phyloP scores from a whole-genome alignment of 2,797 vertebrate genomes.

The Moxostoma hubbsi region DNA sequence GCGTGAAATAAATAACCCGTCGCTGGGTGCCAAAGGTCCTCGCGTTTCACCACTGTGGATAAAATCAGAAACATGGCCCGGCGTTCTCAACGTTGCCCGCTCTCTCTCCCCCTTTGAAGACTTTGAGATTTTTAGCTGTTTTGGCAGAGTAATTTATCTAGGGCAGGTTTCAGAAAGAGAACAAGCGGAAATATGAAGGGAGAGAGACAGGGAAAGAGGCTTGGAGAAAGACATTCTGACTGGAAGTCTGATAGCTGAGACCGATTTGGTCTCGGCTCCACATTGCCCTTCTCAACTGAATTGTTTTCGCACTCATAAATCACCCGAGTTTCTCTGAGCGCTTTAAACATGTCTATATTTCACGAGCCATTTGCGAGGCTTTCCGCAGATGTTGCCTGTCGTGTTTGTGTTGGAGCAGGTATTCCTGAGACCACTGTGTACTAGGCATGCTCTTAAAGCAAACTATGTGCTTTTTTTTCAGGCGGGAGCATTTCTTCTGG shows the following conservation, averaged over 20 bases:
- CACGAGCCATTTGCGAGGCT: not conserved
- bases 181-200: not conserved
- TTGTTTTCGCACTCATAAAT: slow-evolving; percentile 72
- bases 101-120: slow-evolving; percentile 49
- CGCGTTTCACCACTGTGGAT: slow-evolving; percentile 46
- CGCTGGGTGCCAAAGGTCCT: slow-evolving; percentile 53
- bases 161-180: slow-evolving; percentile 40
- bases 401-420: slow-evolving; percentile 53
- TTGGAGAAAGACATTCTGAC: not conserved
- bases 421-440: not conserved
- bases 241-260: not conserved
- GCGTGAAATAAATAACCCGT: slow-evolving; percentile 58
- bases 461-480: slow-evolving; percentile 64
- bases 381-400: not conserved
- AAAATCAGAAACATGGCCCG: slow-evolving; percentile 52
- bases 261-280: not conserved
- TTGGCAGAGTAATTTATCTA: slow-evolving; percentile 56
- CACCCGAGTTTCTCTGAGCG: slow-evolving; percentile 52
- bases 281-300: slow-evolving; percentile 67
- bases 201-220: slow-evolving; percentile 6
- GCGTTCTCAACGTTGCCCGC: not conserved
- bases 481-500: slow-evolving; percentile 85
- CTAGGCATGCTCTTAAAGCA: slow-evolving; percentile 52
- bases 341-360: slow-evolving; percentile 31
- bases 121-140: slow-evolving; percentile 47